A percentile compares a stretch with the other conserved stretches of the same genome.
Conservation (phyloP, 2,797 vertebrate species). For the Oceanodroma leucorhoa region DNA sequence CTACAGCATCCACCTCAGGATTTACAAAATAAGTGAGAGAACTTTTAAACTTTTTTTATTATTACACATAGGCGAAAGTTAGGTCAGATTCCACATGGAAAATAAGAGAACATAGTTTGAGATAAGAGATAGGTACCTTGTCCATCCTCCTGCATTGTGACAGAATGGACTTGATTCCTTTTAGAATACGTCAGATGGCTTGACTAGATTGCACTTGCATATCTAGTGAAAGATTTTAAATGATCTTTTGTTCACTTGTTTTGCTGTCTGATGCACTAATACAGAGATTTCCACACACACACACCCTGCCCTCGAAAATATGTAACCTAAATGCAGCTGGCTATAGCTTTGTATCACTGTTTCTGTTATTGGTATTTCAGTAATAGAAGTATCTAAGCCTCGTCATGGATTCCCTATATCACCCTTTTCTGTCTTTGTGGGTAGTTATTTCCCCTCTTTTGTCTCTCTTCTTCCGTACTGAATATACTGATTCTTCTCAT, state of each 20-base stretch:
- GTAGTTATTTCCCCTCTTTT: neutral
- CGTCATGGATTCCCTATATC: neutral
- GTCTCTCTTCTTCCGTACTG: neutral
- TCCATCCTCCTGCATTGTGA: neutral
- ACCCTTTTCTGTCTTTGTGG: neutral
- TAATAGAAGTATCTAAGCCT: neutral
- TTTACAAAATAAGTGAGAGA: neutral
- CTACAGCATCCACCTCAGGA: neutral
- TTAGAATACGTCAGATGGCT: neutral
- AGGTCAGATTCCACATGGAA: neutral
- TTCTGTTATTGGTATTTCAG: neutral
- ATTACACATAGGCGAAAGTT: neutral
- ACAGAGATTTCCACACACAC: neutral
- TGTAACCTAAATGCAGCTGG: neutral
- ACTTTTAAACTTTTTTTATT: neutral
- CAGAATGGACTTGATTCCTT: neutral
- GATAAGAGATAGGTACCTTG: neutral
- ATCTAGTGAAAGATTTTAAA: neutral
- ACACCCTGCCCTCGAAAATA: neutral
- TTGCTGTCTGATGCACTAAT: neutral
- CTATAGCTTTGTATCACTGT: neutral
- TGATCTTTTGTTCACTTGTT: neutral
- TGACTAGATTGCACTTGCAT: neutral
- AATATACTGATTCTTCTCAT: neutral
- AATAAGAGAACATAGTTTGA: neutral